phyloP scores from a whole-genome alignment of 2,888 invertebrate species.

The Dorcus parallelipipedus region DNA sequence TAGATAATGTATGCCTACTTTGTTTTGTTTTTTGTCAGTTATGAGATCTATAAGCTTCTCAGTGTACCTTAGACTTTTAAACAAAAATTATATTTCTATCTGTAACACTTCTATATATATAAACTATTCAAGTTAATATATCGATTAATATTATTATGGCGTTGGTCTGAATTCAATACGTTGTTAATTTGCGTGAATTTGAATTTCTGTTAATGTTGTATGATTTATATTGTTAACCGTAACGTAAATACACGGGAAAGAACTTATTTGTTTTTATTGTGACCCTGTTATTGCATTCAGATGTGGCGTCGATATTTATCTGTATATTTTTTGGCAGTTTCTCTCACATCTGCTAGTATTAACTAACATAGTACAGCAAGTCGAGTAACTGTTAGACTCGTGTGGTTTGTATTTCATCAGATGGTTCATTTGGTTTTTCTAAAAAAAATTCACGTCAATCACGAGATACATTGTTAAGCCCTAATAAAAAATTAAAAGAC shows the following conservation, averaged over 20 bases:
- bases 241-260: not conserved
- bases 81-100: conserved; percentile 27
- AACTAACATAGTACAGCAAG: conserved; percentile 18
- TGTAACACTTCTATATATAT: conserved; percentile 32
- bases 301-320: conserved; percentile 17
- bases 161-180: conserved; percentile 26
- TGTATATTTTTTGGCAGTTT: conserved; percentile 26
- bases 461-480: too few species aligned
- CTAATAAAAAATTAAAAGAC: too few species aligned
- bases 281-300: not conserved
- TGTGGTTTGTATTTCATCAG: conserved; percentile 26
- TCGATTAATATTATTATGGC: conserved; percentile 27
- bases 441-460: too few species aligned
- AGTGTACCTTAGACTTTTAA: conserved; percentile 33
- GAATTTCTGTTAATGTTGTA: too few species aligned
- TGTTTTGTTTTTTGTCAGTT: conserved; percentile 7
- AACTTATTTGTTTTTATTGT: not conserved
- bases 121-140: conserved; percentile 29
- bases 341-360: conserved; percentile 19
- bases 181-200: not conserved
- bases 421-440: conserved; percentile 15
- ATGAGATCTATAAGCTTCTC: conserved; percentile 28
- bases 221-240: not conserved
- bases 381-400: conserved; percentile 23
- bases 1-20: not conserved